These are phyloP conservation scores for Spodoptera littoralis DNA, from an alignment of 2,888 invertebrate genomes.

Conservation along the genomic window DNA sequence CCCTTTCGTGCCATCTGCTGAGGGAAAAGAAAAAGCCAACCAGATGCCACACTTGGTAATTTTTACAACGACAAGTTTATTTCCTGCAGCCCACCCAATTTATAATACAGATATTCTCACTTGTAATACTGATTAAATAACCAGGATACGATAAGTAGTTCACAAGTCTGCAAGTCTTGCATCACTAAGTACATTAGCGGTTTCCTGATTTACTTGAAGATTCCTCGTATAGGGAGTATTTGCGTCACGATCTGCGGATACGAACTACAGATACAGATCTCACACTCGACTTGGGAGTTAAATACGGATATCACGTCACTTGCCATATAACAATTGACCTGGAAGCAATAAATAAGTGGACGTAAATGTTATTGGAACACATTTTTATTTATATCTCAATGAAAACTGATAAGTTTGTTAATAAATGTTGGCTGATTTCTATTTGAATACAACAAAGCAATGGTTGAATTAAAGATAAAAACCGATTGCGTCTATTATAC, in stretches of 20 bases:
- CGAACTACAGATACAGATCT: slow-evolving; percentile 19
- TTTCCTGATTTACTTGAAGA: slow-evolving; percentile 11
- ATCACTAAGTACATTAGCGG: slow-evolving; percentile 15
- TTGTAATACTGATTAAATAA: too few species aligned
- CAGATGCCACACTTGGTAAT: slow-evolving; percentile 1
- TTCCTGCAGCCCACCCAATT: too few species aligned
- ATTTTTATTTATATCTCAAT: slow-evolving; percentile 14
- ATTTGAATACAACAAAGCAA: too few species aligned
- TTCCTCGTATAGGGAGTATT: slow-evolving; percentile 15
- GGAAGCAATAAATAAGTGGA: slow-evolving; percentile 33
- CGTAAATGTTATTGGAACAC: slow-evolving; percentile 10
- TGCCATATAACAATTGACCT: slow-evolving; percentile 44
- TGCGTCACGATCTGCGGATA: slow-evolving; percentile 29
- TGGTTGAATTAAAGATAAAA: too few species aligned
- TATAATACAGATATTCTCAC: too few species aligned
- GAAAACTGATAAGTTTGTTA: slow-evolving; percentile 6
- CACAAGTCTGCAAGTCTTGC: slow-evolving; percentile 20
- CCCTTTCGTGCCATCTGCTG: slow-evolving; percentile 22
- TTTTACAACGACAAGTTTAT: slow-evolving; percentile 5
- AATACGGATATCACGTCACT: slow-evolving; percentile 40
- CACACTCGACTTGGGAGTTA: slow-evolving; percentile 32
- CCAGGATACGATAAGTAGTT: slow-evolving; percentile 3
- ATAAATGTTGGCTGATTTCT: neutral
- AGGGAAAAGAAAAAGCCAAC: slow-evolving; percentile 2
- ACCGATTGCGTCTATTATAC: neutral